Percentiles rank a stretch among this genome's conserved stretches.
phyloP scores from a whole-genome alignment of 2,797 vertebrate genomes.

The Bovichtus variegatus region DNA sequence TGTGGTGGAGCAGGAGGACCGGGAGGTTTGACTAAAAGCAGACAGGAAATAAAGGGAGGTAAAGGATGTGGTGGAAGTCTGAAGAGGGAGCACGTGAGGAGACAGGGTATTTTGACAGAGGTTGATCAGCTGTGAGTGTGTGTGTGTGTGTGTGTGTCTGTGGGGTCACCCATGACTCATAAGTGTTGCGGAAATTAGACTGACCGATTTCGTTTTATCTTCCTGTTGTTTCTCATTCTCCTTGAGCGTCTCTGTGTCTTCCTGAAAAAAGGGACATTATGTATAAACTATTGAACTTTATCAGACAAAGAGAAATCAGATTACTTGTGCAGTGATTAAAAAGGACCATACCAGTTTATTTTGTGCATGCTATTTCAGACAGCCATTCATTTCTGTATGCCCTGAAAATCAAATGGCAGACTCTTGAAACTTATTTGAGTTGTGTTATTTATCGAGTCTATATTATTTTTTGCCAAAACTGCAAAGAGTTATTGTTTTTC shows the following conservation, averaged over 20 bases:
- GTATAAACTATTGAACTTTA: background rate
- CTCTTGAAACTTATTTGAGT: background rate
- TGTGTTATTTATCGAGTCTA: background rate
- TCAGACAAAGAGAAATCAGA: background rate
- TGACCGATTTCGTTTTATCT: conserved; percentile 59
- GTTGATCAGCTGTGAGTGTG: conserved; percentile 21
- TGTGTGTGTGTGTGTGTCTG: conserved; percentile 18
- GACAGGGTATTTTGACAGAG: conserved; percentile 25
- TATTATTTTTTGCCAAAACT: background rate
- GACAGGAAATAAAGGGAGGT: conserved; percentile 12
- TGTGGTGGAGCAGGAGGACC: conserved; percentile 1
- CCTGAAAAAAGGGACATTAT: conserved; percentile 50
- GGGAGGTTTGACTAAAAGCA: background rate
- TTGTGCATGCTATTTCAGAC: background rate
- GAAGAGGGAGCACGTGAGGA: conserved; percentile 15
- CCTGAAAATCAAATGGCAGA: background rate
- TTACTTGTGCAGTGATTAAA: background rate
- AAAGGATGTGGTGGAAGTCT: conserved; percentile 22
- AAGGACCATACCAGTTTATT: background rate
- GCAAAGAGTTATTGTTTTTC: background rate
- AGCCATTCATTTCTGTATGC: background rate
- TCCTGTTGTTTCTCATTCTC: conserved; percentile 50
- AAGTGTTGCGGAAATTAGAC: conserved; percentile 49
- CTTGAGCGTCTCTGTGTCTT: conserved; percentile 42
- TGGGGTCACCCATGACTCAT: conserved; percentile 44